Evolutionary conservation across 2,113 vertebrate species (phyloP), one percentile per base, ranked within the genome.

Genomic region (Actinemys pallida): DNA sequence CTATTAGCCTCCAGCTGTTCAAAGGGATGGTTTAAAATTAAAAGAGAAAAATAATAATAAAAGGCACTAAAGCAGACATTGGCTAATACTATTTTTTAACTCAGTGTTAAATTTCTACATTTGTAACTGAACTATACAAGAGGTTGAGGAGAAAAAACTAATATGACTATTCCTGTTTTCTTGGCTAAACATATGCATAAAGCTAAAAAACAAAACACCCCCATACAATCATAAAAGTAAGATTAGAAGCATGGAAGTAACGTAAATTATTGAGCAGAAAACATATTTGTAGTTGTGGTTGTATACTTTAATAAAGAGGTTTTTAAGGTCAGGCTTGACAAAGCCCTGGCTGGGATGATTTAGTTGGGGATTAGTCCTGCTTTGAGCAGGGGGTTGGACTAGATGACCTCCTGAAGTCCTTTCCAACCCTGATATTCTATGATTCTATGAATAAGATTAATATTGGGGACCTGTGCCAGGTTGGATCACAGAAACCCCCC

Each of bases 11-110:
- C 88, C 88, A 89, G 75, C 45, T 57, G 87, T 92, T 92, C 50
- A 89, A 90, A 91, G 94, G 39, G 31, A 90, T 13, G 75, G 35
- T 27, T 83, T 45, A 59, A 78, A 90, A 91, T 90, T 94, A 72
- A 91, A 92, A 89, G 22, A 45, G 19, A 89, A 96, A 86, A 95
- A 92, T 79, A 88, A 75, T 65, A 91, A 86, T 0, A 86, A 94
- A 94, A 81, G 56, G 93, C 92, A 56, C 19, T 45, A 88, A 83
- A 62, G 90, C 56, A 62, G 49, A 76, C 29, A 87, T 88, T 81
- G 39, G 4, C 83, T 86, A 45, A 16, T 83, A 47, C 35, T 47
- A 45, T 78, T 78, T 25, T 24, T 27, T 88, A 42, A 86, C 42
- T 0, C 75, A 92, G 45, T 27, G 42, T 56, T 83, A 65, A 89